These are phyloP conservation scores for Schizotus pectinicornis DNA, from an alignment of 2,888 invertebrate genomes.

Conservation along the genomic window DNA sequence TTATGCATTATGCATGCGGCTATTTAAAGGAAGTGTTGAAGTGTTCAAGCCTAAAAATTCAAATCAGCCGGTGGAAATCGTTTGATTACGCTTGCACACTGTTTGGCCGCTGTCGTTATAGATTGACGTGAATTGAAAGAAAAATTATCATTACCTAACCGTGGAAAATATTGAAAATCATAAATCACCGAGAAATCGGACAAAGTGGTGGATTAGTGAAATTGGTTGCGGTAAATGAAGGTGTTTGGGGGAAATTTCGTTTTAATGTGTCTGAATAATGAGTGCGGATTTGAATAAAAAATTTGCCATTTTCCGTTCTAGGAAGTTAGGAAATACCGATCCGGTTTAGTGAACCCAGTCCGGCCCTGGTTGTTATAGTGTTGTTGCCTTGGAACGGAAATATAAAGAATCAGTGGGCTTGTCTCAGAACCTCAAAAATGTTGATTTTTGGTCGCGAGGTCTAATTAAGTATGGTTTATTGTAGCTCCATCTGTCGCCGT, in stretches of 20 bases:
- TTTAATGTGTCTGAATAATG: neutral
- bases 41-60: too few relatives aligned
- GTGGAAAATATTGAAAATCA: neutral
- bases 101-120: neutral
- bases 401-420: constrained; percentile 2
- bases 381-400: constrained; percentile 6
- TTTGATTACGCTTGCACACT: too few relatives aligned
- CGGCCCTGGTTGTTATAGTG: neutral
- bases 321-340: constrained; percentile 7
- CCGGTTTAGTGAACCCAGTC: neutral
- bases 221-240: neutral
- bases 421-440: constrained; percentile 3
- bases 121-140: constrained; percentile 2
- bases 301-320: neutral
- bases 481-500: constrained; percentile 13
- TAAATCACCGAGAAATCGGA: neutral
- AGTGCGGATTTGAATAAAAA: neutral
- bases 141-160: constrained; percentile 2
- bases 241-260: neutral
- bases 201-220: neutral
- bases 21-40: too few relatives aligned
- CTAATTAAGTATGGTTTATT: constrained; percentile 9
- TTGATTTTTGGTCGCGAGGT: constrained; percentile 8
- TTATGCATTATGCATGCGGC: too few relatives aligned
- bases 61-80: too few relatives aligned